Evolutionary conservation across 2,888 invertebrate genomes (phyloP), one percentile per base, ranked within the genome.

Genomic region (Lepidonotus clava): DNA sequence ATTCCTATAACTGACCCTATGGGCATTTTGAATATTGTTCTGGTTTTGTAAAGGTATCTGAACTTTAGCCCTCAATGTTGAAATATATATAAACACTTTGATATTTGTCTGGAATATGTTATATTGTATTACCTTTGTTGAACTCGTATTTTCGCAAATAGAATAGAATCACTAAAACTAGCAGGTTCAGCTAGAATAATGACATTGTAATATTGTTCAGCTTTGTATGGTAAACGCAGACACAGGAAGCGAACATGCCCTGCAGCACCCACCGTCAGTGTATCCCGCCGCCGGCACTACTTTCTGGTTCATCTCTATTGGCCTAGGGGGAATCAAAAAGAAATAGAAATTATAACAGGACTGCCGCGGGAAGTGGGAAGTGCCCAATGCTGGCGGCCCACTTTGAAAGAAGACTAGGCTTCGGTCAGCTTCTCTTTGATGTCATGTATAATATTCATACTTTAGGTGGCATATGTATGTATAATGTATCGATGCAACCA

Each of bases 261-360:
- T 11, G 14, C 36, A 38, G 5, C 14, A 32, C 38, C 34, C 38
- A 18, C 71, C 71, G 18, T 38, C 34, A 61, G 71, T 38, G 71
- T 38, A 34, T 34, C 21, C 71, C 38, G 71, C 71, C 71, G 38
- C 71, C 11, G 71, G 71, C 11, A 36, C 71, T 71, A 71, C 71
- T 71, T 38, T 71, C 71, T 5, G 14, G 71, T 71, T 38, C 71
- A 71, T 71, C 34, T 71, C 71, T 34, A 38, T 21, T 18, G 14
- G n/a, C 71, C 71, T 18, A 21, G 36, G 32, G 71, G 71, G 71
- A 80, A 46, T 80, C 21, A 46, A 80, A 32, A 80, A 46, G 46
- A 46, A 80, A 28, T 28, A 80, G 28, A 80, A 46, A 80, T 80
- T 80, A 51, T 80, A 80, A 41, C 46, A 28, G 28, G 41, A 5